A percentile compares a stretch with the other conserved stretches of the same genome.
Evolutionary conservation across 2,888 invertebrate genomes (phyloP).

Genomic region (Thysanoteuthis rhombus): DNA sequence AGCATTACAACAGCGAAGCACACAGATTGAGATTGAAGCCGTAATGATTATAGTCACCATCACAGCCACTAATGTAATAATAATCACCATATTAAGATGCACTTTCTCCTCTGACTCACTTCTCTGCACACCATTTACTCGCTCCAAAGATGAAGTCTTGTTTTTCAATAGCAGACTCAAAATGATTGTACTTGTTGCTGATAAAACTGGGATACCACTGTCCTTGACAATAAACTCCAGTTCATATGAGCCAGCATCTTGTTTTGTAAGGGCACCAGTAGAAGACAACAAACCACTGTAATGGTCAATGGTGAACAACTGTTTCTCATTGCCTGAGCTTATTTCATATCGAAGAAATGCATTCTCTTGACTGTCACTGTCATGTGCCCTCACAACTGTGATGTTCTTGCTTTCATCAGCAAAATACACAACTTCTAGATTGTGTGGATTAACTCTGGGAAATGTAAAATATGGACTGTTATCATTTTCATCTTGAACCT

Average conservation of each 20-base stretch:
- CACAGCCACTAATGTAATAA: not conserved
- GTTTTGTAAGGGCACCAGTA: conserved; percentile 12
- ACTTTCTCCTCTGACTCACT: not conserved
- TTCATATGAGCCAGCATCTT: not conserved
- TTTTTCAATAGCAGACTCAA: not conserved
- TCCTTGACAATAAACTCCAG: not conserved
- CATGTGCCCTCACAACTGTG: conserved; percentile 12
- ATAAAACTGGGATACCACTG: not conserved
- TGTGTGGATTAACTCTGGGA: not conserved
- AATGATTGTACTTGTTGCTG: not conserved
- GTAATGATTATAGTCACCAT: not conserved
- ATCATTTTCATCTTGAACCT: too few relatives aligned
- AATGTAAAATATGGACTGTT: too few relatives aligned
- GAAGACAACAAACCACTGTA: not conserved
- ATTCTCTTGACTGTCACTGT: not conserved
- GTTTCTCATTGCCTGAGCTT: not conserved
- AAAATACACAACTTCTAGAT: not conserved
- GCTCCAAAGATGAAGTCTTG: not conserved
- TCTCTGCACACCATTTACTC: not conserved
- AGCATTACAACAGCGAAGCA: not conserved
- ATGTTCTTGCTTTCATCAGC: not conserved
- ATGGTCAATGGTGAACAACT: not conserved
- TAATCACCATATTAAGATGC: not conserved
- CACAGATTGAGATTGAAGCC: not conserved
- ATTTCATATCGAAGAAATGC: not conserved